Conservation (phyloP, 2,113 vertebrate species). For the Syrmaticus mikado region DNA sequence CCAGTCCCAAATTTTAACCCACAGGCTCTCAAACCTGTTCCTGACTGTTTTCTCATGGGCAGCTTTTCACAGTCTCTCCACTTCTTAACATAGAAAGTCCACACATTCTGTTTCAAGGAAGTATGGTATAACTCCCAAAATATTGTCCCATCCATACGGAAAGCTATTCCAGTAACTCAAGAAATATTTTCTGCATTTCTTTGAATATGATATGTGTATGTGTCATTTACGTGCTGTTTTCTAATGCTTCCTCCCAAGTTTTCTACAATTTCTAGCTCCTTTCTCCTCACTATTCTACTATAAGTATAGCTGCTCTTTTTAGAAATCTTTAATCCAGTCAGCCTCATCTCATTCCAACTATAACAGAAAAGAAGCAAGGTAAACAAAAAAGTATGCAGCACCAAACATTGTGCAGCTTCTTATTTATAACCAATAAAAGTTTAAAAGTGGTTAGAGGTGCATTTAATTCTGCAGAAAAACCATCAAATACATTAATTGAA, state of each 20-base stretch:
- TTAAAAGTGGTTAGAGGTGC: not conserved
- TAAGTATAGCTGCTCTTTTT: not conserved
- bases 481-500: not conserved
- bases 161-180: not conserved
- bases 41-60: too few relatives aligned
- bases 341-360: not conserved
- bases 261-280: not conserved
- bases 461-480: not conserved
- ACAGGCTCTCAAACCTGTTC: too few relatives aligned
- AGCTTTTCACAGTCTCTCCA: too few relatives aligned
- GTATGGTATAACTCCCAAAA: not conserved
- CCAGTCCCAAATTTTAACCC: too few relatives aligned
- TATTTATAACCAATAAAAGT: not conserved
- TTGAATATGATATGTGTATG: not conserved
- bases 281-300: not conserved
- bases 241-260: not conserved
- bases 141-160: not conserved
- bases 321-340: not conserved
- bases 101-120: not conserved
- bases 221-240: not conserved
- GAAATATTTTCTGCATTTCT: not conserved
- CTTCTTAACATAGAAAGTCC: not conserved
- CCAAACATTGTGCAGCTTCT: not conserved
- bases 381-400: not conserved
- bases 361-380: not conserved